Evolutionary conservation across 2,113 vertebrate species (phyloP), one percentile per base, ranked within the genome.

Genomic region (Sander lucioperca): DNA sequence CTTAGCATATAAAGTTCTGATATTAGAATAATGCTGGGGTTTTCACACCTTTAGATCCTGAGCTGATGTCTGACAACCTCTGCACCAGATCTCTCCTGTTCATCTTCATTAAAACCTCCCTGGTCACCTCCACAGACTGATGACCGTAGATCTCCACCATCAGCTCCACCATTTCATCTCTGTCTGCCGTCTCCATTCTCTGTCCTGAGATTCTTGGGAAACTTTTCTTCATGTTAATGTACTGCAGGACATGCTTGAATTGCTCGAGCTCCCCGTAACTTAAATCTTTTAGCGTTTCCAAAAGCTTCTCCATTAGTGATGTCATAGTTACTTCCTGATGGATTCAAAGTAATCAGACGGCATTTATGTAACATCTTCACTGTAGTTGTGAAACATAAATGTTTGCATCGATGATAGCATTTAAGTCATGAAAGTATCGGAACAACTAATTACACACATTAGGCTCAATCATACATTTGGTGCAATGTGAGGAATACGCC

Each of bases 21-120:
- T 11, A 54, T n/a, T 7, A n/a, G 7, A 54, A n/a, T 19, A 10
- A 54, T n/a, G 53, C 19, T n/a, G 53, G 7, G 53, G 21, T 54
- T n/a, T 39, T 6, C 61, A 39, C 7, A 80, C 75, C 47, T 86
- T 48, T 13, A 10, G 15, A 15, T 72, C 12, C 61, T 76, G 48
- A 62, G 25, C n/a, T 48, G 53, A 1, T 12, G 2, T 72, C 48
- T 27, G 62, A 73, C n/a, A 80, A 7, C 33, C 7, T 73, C n/a
- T 80, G 4, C 5, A 39, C 36, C 50, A 80, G 77, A 64, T 77
- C 71, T 14, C 4, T 66, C 19, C 72, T 79, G 13, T 21, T n/a
- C 27, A 84, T 80, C 30, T 19, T 4, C 21, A 5, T 58, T 6
- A 87, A 63, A 63, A 53, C 30, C 1, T 64, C 4, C 2, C 0